Evolutionary conservation across 2,888 invertebrate genomes (phyloP).

Genomic region (Caenorhabditis sp.): DNA sequence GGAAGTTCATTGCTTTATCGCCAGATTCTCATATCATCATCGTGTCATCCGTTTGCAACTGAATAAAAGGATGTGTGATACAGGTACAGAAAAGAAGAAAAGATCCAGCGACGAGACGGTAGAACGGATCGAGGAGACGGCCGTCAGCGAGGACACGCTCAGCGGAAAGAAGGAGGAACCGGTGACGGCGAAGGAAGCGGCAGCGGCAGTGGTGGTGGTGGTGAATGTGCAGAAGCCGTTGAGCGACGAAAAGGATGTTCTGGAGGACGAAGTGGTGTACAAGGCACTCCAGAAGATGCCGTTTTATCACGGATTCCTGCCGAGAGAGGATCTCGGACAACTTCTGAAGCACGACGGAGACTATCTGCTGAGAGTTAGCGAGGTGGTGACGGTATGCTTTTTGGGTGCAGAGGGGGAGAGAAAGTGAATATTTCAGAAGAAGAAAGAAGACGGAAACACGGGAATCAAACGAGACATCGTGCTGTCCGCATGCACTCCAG

Average conservation of each 20-base stretch:
- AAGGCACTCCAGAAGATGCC: constrained; percentile 40
- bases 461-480: constrained; percentile 51
- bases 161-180: constrained; percentile 23
- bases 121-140: constrained; percentile 11
- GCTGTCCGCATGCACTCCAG: constrained; percentile 32
- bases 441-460: constrained; percentile 23
- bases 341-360: constrained; percentile 52
- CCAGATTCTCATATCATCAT: too few species aligned
- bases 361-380: constrained; percentile 58
- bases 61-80: not conserved
- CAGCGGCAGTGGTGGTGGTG: constrained; percentile 20
- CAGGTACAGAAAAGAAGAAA: not conserved
- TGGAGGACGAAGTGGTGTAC: constrained; percentile 46
- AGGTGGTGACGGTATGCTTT: constrained; percentile 30
- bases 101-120: not conserved
- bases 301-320: constrained; percentile 62
- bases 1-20: too few species aligned
- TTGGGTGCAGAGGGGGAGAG: too few species aligned
- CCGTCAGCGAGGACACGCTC: constrained; percentile 21
- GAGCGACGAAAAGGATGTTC: constrained; percentile 39
- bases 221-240: constrained; percentile 15
- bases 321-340: constrained; percentile 46
- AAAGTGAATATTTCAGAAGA: constrained; percentile 17
- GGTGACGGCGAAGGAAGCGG: not conserved
- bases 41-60: constrained; percentile 8